These are phyloP conservation scores for Eufriesea mexicana DNA, from an alignment of 1,140 invertebrate genomes.

Conservation along the genomic window DNA sequence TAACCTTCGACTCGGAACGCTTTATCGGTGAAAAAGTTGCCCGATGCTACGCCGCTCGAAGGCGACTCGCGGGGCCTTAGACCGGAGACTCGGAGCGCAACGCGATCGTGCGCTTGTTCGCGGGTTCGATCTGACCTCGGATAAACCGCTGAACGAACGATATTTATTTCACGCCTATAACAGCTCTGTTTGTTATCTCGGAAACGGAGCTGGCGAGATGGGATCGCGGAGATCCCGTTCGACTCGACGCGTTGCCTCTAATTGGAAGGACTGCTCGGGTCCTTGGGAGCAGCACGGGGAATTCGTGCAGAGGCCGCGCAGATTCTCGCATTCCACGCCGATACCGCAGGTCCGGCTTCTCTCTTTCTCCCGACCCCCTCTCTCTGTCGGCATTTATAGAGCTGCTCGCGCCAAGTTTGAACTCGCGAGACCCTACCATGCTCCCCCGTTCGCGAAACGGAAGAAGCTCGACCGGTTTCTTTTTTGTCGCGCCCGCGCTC, in stretches of 20 bases:
- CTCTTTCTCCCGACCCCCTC: not conserved
- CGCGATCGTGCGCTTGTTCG: not conserved
- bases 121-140: conserved; percentile 19
- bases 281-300: conserved; percentile 6
- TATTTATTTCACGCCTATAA: conserved; percentile 26
- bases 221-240: conserved; percentile 12
- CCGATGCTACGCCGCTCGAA: no score
- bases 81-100: no score
- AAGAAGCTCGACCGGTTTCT: conserved; percentile 55
- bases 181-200: conserved; percentile 15
- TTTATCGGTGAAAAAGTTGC: conserved; percentile 25
- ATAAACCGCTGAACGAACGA: not conserved
- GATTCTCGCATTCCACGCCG: conserved; percentile 45
- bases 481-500: conserved; percentile 23
- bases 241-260: conserved; percentile 18
- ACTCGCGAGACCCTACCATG: conserved; percentile 20
- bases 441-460: conserved; percentile 40
- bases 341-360: conserved; percentile 35
- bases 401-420: conserved; percentile 53
- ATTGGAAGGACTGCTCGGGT: conserved; percentile 34
- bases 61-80: not conserved
- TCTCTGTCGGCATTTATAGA: conserved; percentile 43
- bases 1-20: conserved; percentile 19
- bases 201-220: conserved; percentile 9
- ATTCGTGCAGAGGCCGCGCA: conserved; percentile 38